phyloP scores from a whole-genome alignment of 2,888 invertebrate species.

The Hyppa rectilinea region DNA sequence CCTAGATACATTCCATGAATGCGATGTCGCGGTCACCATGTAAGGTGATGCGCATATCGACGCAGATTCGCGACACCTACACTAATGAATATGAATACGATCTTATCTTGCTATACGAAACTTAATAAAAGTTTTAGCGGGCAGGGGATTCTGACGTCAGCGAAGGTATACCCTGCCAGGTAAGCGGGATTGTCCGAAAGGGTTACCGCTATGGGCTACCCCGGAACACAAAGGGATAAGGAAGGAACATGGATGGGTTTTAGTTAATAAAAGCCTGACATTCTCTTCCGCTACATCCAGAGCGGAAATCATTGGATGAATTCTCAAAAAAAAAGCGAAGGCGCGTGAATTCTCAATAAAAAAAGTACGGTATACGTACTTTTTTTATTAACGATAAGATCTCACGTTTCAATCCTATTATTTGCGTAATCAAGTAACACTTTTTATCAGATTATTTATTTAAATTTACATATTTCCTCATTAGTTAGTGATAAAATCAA shows the following conservation, averaged over 20 bases:
- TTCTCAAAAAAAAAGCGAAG: too few species aligned
- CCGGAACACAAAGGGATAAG: too few species aligned
- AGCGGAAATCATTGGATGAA: too few species aligned
- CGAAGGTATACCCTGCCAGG: neutral
- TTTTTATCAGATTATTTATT: too few species aligned
- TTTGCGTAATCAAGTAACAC: neutral
- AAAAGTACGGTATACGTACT: too few species aligned
- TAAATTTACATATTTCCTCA: neutral
- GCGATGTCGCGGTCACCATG: constrained; percentile 73
- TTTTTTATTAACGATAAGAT: too few species aligned
- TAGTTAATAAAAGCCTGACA: too few species aligned
- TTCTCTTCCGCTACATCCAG: too few species aligned
- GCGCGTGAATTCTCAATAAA: too few species aligned
- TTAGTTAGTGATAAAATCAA: neutral
- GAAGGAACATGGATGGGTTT: too few species aligned
- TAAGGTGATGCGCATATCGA: constrained; percentile 70
- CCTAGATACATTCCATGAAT: constrained; percentile 78
- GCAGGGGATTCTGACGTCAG: constrained; percentile 2
- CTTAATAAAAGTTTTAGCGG: neutral
- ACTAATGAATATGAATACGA: constrained; percentile 16
- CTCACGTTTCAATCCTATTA: neutral
- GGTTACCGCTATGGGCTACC: too few species aligned
- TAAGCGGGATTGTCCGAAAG: too few species aligned
- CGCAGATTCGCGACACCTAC: constrained; percentile 56
- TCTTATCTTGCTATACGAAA: constrained; percentile 14